phyloP scores from a whole-genome alignment of 2,113 vertebrate genomes.

The Cochlearius cochlearius region DNA sequence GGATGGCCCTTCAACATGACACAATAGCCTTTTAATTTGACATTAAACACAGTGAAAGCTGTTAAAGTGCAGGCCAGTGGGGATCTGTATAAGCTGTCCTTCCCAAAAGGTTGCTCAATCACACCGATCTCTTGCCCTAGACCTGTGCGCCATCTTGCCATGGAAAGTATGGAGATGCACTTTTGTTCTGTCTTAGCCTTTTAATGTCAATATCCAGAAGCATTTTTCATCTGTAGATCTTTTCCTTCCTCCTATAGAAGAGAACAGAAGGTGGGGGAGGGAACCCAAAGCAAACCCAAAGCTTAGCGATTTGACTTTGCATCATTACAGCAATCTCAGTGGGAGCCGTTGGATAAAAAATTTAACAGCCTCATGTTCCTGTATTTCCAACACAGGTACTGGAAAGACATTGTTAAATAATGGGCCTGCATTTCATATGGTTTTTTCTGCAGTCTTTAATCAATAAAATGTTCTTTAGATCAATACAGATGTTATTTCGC shows the following conservation, averaged over 20 bases:
- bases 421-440: constrained; percentile 47
- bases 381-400: background rate
- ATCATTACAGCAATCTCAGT: background rate
- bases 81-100: background rate
- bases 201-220: background rate
- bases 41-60: background rate
- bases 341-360: constrained; percentile 32
- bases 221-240: background rate
- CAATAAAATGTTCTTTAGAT: constrained; percentile 73
- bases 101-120: background rate
- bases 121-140: background rate
- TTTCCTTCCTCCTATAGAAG: background rate
- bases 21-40: background rate
- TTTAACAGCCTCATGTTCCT: background rate
- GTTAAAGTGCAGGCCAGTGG: background rate
- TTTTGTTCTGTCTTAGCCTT: background rate
- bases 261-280: background rate
- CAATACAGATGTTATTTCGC: constrained; percentile 71
- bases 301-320: background rate
- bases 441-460: constrained; percentile 66
- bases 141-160: background rate
- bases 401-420: constrained; percentile 64
- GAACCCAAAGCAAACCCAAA: background rate
- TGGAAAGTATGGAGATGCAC: background rate
- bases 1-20: background rate